These are phyloP conservation scores for Otus sunia DNA, from an alignment of 2,113 vertebrate species.

Conservation along the genomic window DNA sequence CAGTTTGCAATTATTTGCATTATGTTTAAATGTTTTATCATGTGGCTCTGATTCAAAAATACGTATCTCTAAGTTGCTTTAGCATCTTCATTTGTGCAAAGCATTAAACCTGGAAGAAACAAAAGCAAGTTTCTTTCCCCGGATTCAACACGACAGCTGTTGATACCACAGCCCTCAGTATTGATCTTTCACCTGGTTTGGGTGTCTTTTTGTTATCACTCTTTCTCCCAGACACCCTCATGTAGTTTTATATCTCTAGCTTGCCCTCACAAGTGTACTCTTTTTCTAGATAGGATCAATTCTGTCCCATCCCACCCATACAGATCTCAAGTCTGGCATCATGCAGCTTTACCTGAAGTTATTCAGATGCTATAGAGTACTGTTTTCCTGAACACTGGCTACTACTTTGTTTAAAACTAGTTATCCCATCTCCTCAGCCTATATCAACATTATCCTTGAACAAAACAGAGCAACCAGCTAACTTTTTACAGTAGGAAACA, in stretches of 20 bases:
- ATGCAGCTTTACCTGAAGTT: background rate
- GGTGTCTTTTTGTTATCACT: background rate
- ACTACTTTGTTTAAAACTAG: background rate
- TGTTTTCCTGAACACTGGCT: background rate
- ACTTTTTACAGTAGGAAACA: background rate
- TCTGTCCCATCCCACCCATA: background rate
- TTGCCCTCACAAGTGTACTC: background rate
- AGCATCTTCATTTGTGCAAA: conserved; percentile 23
- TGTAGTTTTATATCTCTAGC: background rate
- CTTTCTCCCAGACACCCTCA: background rate
- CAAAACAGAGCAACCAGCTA: background rate
- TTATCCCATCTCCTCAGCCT: background rate
- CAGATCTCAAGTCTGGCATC: background rate
- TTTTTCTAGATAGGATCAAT: background rate
- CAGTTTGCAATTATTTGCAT: conserved; percentile 76
- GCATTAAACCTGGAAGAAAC: background rate
- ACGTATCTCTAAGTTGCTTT: conserved; percentile 33
- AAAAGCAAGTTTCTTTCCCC: background rate
- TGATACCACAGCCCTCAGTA: background rate
- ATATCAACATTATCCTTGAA: background rate
- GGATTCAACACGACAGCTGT: background rate
- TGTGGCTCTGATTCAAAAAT: conserved; percentile 63
- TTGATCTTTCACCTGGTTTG: background rate
- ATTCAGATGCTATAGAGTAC: background rate
- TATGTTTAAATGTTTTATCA: conserved; percentile 74